These are phyloP conservation scores for Hydra vulgaris DNA, from an alignment of 30 jellyfish, hydroid and myxozoan genomes.

Conservation along the genomic window DNA sequence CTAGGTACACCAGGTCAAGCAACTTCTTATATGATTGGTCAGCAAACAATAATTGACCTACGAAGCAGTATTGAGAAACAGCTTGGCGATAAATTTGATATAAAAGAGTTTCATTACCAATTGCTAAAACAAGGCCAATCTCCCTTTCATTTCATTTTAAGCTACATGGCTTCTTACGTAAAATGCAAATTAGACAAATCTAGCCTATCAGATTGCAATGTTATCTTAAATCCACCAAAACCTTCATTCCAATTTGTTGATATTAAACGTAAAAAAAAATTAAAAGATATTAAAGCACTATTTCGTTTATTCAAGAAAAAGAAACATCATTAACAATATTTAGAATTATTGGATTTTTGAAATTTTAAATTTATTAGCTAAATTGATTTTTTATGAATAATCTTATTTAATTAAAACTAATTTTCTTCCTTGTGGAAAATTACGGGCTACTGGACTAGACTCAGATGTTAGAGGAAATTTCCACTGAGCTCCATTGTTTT, in stretches of 20 bases:
- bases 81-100: slow-evolving; percentile 60
- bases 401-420: too few species aligned
- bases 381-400: too few species aligned
- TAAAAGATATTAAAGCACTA: neutral
- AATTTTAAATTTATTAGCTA: neutral
- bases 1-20: slow-evolving; percentile 93
- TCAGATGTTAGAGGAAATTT: too few species aligned
- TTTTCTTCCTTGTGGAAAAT: too few species aligned
- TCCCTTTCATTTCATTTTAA: slow-evolving; percentile 27
- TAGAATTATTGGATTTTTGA: neutral
- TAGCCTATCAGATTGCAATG: neutral
- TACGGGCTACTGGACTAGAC: too few species aligned
- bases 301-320: slow-evolving; percentile 19
- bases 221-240: neutral
- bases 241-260: neutral
- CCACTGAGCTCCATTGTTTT: too few species aligned
- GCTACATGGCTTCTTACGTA: slow-evolving; percentile 5
- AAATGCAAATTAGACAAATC: slow-evolving; percentile 7
- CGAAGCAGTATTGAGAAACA: slow-evolving; percentile 29
- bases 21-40: slow-evolving; percentile 70
- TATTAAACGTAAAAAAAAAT: neutral
- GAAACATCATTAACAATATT: neutral
- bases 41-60: slow-evolving; percentile 47
- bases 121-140: slow-evolving; percentile 53
- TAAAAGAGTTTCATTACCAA: slow-evolving; percentile 56